Evolutionary conservation across 2,797 vertebrate genomes (phyloP).

Genomic region (Falco biarmicus): DNA sequence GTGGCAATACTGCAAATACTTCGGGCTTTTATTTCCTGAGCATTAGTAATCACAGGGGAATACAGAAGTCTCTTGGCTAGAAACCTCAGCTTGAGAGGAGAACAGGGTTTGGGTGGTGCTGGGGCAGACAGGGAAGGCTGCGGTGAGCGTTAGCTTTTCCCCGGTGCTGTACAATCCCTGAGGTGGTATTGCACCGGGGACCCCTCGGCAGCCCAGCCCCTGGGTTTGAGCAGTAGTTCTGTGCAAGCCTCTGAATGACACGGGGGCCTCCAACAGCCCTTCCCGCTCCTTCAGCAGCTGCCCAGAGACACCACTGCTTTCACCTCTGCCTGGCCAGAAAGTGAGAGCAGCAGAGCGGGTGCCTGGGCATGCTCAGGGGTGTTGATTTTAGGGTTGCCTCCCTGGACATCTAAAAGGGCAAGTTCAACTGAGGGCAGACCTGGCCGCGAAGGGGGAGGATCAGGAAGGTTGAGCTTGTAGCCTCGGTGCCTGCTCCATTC

Average conservation of each 20-base stretch:
- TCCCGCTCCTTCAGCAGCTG: rapidly evolving
- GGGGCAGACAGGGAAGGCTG: neutral
- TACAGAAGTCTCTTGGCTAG: neutral
- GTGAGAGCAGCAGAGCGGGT: rapidly evolving
- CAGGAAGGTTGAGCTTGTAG: rapidly evolving
- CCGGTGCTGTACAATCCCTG: rapidly evolving
- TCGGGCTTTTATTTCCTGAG: neutral
- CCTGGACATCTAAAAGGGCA: neutral
- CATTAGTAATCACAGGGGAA: neutral
- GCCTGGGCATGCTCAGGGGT: neutral
- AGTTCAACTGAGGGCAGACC: neutral
- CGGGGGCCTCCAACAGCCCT: neutral
- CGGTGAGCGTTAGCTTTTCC: rapidly evolving
- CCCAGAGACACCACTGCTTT: neutral
- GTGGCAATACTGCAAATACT: neutral
- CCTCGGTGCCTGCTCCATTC: neutral
- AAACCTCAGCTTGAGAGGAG: neutral
- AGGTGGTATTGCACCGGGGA: neutral
- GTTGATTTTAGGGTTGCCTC: neutral
- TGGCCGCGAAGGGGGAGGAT: neutral
- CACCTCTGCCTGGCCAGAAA: neutral
- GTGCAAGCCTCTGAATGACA: neutral
- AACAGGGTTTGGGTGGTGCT: too few relatives aligned
- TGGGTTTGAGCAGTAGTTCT: neutral
- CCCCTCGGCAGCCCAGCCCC: neutral